Base-by-base conservation (phyloP, 2,888 invertebrate genomes). In the Linnaemya tessellans region DNA sequence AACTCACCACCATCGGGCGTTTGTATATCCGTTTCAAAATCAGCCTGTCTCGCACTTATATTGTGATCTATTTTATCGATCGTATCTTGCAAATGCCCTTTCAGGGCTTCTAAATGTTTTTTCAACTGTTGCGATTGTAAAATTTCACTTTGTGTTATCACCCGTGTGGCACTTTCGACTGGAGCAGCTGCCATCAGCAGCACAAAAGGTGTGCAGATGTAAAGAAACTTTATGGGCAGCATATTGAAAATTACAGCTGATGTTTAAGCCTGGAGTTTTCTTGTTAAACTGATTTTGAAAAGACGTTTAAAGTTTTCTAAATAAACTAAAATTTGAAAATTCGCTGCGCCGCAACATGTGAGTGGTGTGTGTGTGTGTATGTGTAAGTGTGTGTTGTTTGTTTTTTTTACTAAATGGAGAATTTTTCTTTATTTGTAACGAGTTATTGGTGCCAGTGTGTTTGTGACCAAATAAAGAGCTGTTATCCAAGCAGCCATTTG, bases 221-320 rank as follows among this genome's bases (percentile, higher is more conserved):
- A 10, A 13, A 46, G 20, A 11, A 74, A 60, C 20, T 43, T 60
- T 41, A 30, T 46, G 13, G n/a, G 60, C 67, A 41, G 15, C 67
- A 68, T 74, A 1, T 13, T 68, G 1, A 22, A 15, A 9, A 10
- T 25, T 58, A 18, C 3, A 56, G 58, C 13, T 67, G 80, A 85
- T 80, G 78, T 85, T 85, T 25, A 51, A n/a, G 18, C 51, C 25
- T 79, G 20, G 75, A 82, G 70, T 71, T 82, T 71, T 80, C 74
- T 60, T 38, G 15, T 43, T 46, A n/a, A 60, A 85, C 85, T 85
- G 74, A 82, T 65, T 60, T 68, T 67, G n/a, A 54, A 80, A 56
- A 71, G 18, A 11, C 22, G 13, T 58, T 71, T 65, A 18, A 30
- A 22, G 71, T 80, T 80, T 80, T 71, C 79, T 80, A 73, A 73